phyloP scores from a whole-genome alignment of 2,888 invertebrate genomes.

The Selenia dentaria region DNA sequence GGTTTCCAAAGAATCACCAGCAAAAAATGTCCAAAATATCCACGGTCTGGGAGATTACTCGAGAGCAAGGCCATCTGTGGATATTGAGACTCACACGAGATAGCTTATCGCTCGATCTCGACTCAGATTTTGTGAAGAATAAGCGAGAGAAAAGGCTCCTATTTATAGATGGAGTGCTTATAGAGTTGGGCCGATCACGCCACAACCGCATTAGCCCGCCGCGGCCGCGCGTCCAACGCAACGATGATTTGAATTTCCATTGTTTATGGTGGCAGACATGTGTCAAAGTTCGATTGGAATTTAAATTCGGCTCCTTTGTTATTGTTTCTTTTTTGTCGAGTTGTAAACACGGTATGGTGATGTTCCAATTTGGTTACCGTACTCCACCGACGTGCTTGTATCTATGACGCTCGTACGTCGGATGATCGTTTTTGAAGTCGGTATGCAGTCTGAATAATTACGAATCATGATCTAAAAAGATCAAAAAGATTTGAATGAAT shows the following conservation, averaged over 20 bases:
- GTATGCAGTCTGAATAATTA: conserved; percentile 78
- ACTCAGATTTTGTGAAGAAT: conserved; percentile 81
- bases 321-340: conserved; percentile 76
- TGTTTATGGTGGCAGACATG: conserved; percentile 85
- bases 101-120: conserved; percentile 79
- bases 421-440: conserved; percentile 77
- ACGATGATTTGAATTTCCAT: conserved; percentile 84
- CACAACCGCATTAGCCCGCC: conserved; percentile 75
- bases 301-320: conserved; percentile 84
- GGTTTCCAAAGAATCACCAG: conserved; percentile 74
- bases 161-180: conserved; percentile 77
- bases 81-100: conserved; percentile 83
- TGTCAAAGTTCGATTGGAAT: conserved; percentile 85
- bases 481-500: conserved; percentile 29
- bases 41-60: conserved; percentile 63
- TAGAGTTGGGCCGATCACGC: conserved; percentile 64
- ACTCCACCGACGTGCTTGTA: conserved; percentile 67
- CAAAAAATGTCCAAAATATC: conserved; percentile 81
- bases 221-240: conserved; percentile 53
- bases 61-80: conserved; percentile 83
- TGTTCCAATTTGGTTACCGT: conserved; percentile 82
- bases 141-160: conserved; percentile 81
- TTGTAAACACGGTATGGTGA: conserved; percentile 82
- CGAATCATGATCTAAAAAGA: conserved; percentile 64
- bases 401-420: conserved; percentile 70